These are phyloP conservation scores for Eulithis testata DNA, from an alignment of 2,888 invertebrate genomes.

Conservation along the genomic window DNA sequence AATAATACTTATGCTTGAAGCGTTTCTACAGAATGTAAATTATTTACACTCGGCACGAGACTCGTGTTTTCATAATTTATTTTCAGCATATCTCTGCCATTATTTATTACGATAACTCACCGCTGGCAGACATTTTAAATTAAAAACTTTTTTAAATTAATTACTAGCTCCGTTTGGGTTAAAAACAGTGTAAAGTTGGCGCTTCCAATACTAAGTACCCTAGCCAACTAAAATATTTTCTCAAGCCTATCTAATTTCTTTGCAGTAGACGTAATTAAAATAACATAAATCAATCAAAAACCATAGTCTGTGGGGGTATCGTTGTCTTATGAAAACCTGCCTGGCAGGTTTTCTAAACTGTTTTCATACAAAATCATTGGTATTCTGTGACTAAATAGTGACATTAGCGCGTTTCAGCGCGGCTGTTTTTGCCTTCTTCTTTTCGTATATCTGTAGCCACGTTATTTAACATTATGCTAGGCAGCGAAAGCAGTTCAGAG, in stretches of 20 bases:
- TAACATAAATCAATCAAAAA: no score
- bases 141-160: slow-evolving; percentile 31
- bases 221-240: slow-evolving; percentile 3
- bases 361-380: no score
- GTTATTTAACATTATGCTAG: no score
- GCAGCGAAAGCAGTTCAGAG: no score
- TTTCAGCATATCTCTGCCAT: slow-evolving; percentile 29
- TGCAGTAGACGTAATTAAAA: no score
- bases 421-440: no score
- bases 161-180: slow-evolving; percentile 18
- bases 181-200: slow-evolving; percentile 11
- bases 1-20: slow-evolving; percentile 1
- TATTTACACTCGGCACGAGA: slow-evolving; percentile 28
- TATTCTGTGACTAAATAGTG: no score
- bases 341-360: no score
- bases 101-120: slow-evolving; percentile 32
- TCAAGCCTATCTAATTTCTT: background rate
- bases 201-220: slow-evolving; percentile 7
- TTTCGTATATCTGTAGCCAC: no score
- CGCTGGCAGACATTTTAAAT: slow-evolving; percentile 30
- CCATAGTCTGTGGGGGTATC: no score
- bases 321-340: no score
- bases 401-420: no score
- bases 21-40: slow-evolving; percentile 14
- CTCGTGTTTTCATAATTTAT: slow-evolving; percentile 34